Evolutionary conservation across 1,140 invertebrate species (phyloP).

Genomic region (Drosophila nigromelanica): DNA sequence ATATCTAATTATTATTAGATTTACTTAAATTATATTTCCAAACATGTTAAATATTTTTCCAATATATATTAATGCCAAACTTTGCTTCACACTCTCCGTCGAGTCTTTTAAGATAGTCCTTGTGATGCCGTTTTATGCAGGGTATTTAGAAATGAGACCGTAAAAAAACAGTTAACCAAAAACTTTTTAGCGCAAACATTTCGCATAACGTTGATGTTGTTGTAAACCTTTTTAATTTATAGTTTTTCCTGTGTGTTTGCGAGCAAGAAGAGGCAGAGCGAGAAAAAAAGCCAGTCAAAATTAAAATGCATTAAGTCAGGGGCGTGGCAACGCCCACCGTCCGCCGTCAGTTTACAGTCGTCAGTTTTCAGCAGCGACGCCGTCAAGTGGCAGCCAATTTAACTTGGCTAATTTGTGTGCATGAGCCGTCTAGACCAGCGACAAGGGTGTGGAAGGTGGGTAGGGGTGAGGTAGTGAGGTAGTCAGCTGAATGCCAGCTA

Average conservation of each 20-base stretch:
- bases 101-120: neutral
- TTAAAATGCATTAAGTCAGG: slow-evolving; percentile 64
- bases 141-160: slow-evolving; percentile 16
- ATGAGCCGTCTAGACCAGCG: slow-evolving; percentile 37
- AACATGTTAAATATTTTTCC: too few relatives aligned
- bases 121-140: slow-evolving; percentile 1
- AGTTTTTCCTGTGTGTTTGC: slow-evolving; percentile 48
- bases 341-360: too few relatives aligned
- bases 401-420: slow-evolving; percentile 54
- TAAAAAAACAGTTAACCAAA: slow-evolving; percentile 8
- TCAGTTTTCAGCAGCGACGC: neutral
- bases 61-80: too few relatives aligned
- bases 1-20: too few relatives aligned
- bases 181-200: slow-evolving; percentile 42
- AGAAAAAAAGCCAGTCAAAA: slow-evolving; percentile 41
- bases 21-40: too few relatives aligned
- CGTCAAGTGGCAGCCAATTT: slow-evolving; percentile 51
- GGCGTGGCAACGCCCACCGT: slow-evolving; percentile 6
- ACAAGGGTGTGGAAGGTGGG: neutral
- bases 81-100: neutral
- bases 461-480: neutral
- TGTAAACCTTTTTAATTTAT: slow-evolving; percentile 55
- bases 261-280: neutral
- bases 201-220: slow-evolving; percentile 26
- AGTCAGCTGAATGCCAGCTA: neutral